phyloP scores from a whole-genome alignment of 2,113 vertebrate genomes.

The Numida meleagris region DNA sequence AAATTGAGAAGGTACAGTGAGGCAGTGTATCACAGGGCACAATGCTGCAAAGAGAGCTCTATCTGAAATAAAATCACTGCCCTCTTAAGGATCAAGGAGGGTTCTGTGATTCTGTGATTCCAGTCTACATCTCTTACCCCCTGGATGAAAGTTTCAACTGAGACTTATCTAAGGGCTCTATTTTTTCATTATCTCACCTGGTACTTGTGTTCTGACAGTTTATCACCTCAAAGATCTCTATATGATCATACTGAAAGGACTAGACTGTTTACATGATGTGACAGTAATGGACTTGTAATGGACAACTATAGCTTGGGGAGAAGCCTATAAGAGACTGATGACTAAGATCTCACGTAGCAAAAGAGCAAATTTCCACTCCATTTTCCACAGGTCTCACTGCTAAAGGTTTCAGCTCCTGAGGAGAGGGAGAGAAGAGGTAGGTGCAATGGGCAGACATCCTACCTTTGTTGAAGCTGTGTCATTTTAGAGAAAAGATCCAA shows the following conservation, averaged over 20 bases:
- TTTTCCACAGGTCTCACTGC: not conserved
- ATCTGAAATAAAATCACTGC: not conserved
- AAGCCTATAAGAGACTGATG: not conserved
- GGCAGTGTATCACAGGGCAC: not conserved
- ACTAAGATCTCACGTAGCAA: not conserved
- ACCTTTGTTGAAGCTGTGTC: not conserved
- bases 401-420: not conserved
- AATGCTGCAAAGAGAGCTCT: not conserved
- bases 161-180: not conserved
- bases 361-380: not conserved
- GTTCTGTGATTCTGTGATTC: not conserved
- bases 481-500: not conserved
- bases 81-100: not conserved
- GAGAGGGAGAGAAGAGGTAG: not conserved
- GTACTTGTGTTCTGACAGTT: not conserved
- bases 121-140: accelerated
- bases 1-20: not conserved
- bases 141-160: not conserved
- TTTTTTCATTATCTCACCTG: not conserved
- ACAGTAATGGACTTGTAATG: not conserved
- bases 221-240: not conserved
- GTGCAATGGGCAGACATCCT: accelerated
- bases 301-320: not conserved
- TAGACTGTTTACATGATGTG: not conserved
- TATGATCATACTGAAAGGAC: not conserved